These are phyloP conservation scores for Apostichopus parvimensis DNA, from an alignment of 35 echinoderm and acorn worm genomes.

Conservation along the genomic window DNA sequence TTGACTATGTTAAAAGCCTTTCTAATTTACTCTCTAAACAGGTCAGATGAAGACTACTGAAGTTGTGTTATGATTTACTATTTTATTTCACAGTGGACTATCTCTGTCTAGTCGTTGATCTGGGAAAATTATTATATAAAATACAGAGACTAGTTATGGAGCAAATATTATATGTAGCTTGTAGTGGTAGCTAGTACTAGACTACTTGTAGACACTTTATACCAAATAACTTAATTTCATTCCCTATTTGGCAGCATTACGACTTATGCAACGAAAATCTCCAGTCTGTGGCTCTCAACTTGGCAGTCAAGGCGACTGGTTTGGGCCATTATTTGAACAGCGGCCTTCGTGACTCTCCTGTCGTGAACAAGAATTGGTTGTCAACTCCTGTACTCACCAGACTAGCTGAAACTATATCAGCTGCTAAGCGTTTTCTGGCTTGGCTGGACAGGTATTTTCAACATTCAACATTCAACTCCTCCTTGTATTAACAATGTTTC, in stretches of 20 bases:
- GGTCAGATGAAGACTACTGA: no score
- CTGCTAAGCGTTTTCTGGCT: conserved; percentile 76
- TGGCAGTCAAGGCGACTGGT: conserved; percentile 73
- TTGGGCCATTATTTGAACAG: conserved; percentile 64
- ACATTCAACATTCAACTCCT: not conserved
- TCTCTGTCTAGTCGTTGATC: no score
- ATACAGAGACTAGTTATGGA: no score
- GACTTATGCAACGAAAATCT: conserved; percentile 67
- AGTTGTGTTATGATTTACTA: no score
- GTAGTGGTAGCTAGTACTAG: no score
- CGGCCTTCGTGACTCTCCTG: not conserved
- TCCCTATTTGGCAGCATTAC: conserved; percentile 62
- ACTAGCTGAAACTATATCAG: conserved; percentile 69
- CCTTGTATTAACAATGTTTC: not conserved
- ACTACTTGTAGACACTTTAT: no score
- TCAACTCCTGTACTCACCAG: conserved; percentile 63
- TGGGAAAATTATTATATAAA: no score
- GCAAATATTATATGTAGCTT: no score
- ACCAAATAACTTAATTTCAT: no score
- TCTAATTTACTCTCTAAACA: no score
- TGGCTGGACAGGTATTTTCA: conserved; percentile 84
- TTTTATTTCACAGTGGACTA: no score
- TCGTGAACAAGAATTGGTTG: not conserved
- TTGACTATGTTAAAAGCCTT: no score
- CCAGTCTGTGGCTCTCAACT: conserved; percentile 72